phyloP scores from a whole-genome alignment of 2,888 invertebrate genomes.

The Phaonia tiefii region DNA sequence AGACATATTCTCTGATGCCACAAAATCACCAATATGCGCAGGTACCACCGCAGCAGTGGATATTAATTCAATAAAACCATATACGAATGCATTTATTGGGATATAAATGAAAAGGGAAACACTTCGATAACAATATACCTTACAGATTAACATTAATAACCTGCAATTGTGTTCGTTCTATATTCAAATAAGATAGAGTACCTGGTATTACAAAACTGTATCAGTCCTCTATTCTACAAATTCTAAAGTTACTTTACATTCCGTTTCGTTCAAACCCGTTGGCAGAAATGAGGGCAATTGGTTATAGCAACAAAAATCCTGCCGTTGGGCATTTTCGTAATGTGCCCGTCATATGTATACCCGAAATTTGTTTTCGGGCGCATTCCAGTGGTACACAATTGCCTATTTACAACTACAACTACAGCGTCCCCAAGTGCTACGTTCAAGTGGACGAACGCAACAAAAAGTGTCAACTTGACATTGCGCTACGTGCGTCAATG shows the following conservation, averaged over 20 bases:
- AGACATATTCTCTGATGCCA: constrained; percentile 13
- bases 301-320: too few species aligned
- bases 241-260: too few species aligned
- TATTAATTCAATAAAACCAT: background rate
- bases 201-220: too few species aligned
- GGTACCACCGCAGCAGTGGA: constrained; percentile 18
- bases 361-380: constrained; percentile 24
- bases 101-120: background rate
- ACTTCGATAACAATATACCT: background rate
- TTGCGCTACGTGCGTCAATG: constrained; percentile 77
- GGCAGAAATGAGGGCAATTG: too few species aligned
- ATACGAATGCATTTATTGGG: background rate
- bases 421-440: constrained; percentile 24
- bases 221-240: too few species aligned
- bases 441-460: constrained; percentile 42
- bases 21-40: constrained; percentile 41
- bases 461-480: constrained; percentile 78
- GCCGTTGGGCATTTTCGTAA: too few species aligned
- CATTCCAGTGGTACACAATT: constrained; percentile 44
- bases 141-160: background rate
- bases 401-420: constrained; percentile 55
- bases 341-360: background rate
- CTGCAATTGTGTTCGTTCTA: too few species aligned
- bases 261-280: too few species aligned
- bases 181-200: too few species aligned